phyloP scores from a whole-genome alignment of 2,113 vertebrate genomes.

The Orthonyx spaldingii region DNA sequence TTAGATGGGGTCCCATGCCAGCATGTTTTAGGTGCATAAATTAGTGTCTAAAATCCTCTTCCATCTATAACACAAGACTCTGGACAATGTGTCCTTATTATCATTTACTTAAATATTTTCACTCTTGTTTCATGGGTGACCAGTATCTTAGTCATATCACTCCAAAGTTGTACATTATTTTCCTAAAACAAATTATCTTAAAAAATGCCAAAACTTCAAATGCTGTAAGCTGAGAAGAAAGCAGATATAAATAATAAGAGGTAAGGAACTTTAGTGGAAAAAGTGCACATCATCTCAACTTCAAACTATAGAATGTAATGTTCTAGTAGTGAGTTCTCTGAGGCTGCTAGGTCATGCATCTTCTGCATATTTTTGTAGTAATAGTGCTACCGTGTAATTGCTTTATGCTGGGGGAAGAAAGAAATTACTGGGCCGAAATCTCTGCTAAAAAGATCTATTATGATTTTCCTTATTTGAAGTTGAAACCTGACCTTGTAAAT shows the following conservation, averaged over 20 bases:
- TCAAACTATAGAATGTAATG: neutral
- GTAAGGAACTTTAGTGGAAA: neutral
- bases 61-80: neutral
- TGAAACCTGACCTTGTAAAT: slow-evolving; percentile 52
- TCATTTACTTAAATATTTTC: neutral
- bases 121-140: neutral
- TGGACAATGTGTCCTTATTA: neutral
- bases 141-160: neutral
- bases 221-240: neutral
- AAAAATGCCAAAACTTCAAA: neutral
- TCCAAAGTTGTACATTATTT: neutral
- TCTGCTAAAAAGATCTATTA: neutral
- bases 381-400: neutral
- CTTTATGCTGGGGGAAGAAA: neutral
- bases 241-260: neutral
- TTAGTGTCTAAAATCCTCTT: neutral
- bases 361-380: neutral
- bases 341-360: neutral
- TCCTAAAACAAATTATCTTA: neutral
- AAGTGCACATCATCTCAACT: neutral
- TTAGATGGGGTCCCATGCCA: neutral
- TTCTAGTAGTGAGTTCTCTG: neutral
- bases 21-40: neutral
- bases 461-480: slow-evolving; percentile 16
- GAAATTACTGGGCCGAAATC: neutral